phyloP scores from a whole-genome alignment of 2,797 vertebrate species.

The Enteromius treurensis region DNA sequence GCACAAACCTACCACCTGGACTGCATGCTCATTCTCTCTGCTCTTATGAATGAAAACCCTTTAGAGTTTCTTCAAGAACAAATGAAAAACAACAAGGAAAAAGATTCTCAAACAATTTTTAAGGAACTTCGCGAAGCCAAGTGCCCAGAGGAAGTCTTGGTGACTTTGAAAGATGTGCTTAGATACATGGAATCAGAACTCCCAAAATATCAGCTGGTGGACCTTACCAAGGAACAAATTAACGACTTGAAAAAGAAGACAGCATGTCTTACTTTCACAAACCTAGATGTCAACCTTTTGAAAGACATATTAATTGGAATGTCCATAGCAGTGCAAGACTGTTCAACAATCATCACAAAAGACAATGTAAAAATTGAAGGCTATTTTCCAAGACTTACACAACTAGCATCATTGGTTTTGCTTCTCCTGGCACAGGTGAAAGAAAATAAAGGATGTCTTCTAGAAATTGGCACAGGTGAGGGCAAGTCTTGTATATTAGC shows the following conservation, averaged over 20 bases:
- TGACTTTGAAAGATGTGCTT: constrained; percentile 51
- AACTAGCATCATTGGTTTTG: constrained; percentile 46
- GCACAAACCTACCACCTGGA: constrained; percentile 52
- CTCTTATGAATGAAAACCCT: constrained; percentile 41
- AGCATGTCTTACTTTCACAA: constrained; percentile 2
- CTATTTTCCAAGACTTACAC: constrained; percentile 47
- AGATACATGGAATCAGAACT: constrained; percentile 45
- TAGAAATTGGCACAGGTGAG: constrained; percentile 65
- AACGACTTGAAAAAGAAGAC: background rate
- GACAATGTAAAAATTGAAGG: background rate
- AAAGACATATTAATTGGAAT: constrained; percentile 31
- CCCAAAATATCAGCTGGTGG: background rate
- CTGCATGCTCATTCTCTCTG: constrained; percentile 19
- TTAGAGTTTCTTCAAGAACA: constrained; percentile 32
- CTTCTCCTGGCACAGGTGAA: constrained; percentile 51
- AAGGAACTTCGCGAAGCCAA: constrained; percentile 48
- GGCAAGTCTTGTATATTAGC: constrained; percentile 62
- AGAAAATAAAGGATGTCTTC: constrained; percentile 55
- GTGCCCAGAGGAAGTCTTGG: constrained; percentile 41
- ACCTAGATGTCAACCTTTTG: constrained; percentile 7
- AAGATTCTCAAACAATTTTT: constrained; percentile 51
- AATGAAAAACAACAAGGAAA: constrained; percentile 38
- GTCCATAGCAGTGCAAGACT: constrained; percentile 44
- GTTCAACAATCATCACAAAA: constrained; percentile 1
- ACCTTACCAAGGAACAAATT: constrained; percentile 21